These are phyloP conservation scores for Xestia ashworthii DNA, from an alignment of 2,888 invertebrate species.

Conservation along the genomic window DNA sequence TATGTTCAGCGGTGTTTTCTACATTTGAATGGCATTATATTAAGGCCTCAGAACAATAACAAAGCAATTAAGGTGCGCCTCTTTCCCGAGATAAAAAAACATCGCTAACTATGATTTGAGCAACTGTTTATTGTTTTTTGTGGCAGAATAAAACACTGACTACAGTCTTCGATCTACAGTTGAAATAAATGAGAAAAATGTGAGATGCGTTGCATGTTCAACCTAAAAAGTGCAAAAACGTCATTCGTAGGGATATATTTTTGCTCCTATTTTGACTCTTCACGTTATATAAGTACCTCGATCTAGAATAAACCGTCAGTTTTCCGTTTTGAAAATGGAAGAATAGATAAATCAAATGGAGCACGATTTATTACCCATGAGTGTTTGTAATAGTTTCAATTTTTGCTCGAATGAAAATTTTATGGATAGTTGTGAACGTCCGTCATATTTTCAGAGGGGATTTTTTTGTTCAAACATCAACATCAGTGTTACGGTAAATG, in stretches of 20 bases:
- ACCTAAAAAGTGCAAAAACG: neutral
- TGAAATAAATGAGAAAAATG: neutral
- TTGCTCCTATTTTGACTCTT: slow-evolving; percentile 9
- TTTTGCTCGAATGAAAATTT: slow-evolving; percentile 35
- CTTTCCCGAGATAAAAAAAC: neutral
- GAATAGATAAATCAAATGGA: slow-evolving; percentile 56
- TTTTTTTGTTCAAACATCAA: slow-evolving; percentile 24
- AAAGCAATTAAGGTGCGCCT: neutral
- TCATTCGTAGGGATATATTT: slow-evolving; percentile 31
- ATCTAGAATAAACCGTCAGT: slow-evolving; percentile 42
- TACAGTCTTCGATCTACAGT: too few species aligned
- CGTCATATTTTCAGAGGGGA: slow-evolving; percentile 18
- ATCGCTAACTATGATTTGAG: too few species aligned
- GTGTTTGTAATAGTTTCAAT: slow-evolving; percentile 52
- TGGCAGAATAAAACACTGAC: neutral
- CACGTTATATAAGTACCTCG: slow-evolving; percentile 1
- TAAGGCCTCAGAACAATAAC: too few species aligned
- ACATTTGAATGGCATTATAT: too few species aligned
- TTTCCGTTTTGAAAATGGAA: slow-evolving; percentile 15
- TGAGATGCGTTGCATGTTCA: neutral
- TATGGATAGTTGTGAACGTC: slow-evolving; percentile 41
- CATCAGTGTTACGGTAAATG: neutral
- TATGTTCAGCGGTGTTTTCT: neutral
- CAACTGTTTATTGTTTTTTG: neutral
- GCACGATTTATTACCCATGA: slow-evolving; percentile 40